Conservation (phyloP, 2,888 invertebrate species). For the Ceriagrion tenellum region DNA sequence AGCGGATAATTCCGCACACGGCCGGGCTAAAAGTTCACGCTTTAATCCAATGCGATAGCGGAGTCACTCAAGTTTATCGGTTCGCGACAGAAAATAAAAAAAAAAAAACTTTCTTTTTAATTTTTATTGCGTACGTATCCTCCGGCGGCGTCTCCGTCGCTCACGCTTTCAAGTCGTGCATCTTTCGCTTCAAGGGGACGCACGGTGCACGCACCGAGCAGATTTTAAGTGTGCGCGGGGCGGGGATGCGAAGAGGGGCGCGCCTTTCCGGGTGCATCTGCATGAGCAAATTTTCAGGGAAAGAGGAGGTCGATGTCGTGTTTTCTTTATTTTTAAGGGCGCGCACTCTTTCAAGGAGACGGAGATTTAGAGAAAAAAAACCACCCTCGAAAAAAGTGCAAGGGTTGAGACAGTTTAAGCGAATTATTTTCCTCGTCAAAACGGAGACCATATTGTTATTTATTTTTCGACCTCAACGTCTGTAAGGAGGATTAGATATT, state of each 20-base stretch:
- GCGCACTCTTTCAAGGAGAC: neutral
- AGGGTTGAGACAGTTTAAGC: too few relatives aligned
- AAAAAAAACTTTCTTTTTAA: too few relatives aligned
- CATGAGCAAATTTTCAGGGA: neutral
- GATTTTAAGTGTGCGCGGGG: neutral
- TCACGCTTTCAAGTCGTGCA: too few relatives aligned
- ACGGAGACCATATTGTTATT: too few relatives aligned
- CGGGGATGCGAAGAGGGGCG: neutral
- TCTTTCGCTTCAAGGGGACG: neutral
- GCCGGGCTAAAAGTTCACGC: too few relatives aligned
- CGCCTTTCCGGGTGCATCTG: neutral
- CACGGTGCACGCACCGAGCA: neutral
- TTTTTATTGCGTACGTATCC: neutral
- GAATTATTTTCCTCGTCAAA: too few relatives aligned
- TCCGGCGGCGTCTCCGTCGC: too few relatives aligned
- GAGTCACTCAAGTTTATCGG: neutral
- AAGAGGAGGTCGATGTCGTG: neutral
- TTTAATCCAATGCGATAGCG: neutral
- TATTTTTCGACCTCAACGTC: too few relatives aligned
- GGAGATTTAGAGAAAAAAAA: too few relatives aligned
- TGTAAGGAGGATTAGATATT: too few relatives aligned
- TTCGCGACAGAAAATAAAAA: neutral
- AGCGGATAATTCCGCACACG: too few relatives aligned
- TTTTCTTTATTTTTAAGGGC: neutral
- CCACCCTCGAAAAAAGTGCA: too few relatives aligned